Percentiles rank a stretch among this genome's conserved stretches.
Evolutionary conservation across 2,888 invertebrate species (phyloP).

Genomic region (Empis livida): DNA sequence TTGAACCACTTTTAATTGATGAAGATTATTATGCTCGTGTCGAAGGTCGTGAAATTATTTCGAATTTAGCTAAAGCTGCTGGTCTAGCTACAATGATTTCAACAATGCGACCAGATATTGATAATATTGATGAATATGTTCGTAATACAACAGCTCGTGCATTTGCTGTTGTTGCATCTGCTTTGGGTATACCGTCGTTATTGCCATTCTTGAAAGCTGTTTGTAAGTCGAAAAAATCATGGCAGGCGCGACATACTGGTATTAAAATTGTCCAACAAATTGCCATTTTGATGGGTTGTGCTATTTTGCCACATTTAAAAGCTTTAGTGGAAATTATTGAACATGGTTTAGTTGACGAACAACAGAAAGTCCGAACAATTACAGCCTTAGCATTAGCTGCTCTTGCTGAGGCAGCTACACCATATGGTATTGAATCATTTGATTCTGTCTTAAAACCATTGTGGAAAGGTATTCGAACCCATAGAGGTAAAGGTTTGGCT

Average conservation of each 20-base stretch:
- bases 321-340: constrained; percentile 98
- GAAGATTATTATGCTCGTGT: constrained; percentile 99
- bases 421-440: constrained; percentile 99
- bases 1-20: constrained; percentile 95
- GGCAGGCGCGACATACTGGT: constrained; percentile 97
- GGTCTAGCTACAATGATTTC: constrained; percentile 99
- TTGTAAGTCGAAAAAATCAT: constrained; percentile 97
- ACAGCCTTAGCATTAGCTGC: constrained; percentile 97
- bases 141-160: constrained; percentile 98
- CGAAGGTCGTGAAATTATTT: constrained; percentile 98
- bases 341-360: constrained; percentile 95
- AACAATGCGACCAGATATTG: constrained; percentile 99
- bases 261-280: constrained; percentile 99
- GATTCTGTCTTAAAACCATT: constrained; percentile 98
- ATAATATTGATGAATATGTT: constrained; percentile 98
- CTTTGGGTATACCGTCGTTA: constrained; percentile 90
- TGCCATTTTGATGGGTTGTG: constrained; percentile 99
- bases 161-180: constrained; percentile 99
- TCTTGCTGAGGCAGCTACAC: constrained; percentile 96
- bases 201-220: constrained; percentile 98
- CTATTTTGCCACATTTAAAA: constrained; percentile 95
- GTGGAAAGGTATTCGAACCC: constrained; percentile 96
- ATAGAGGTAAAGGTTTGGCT: constrained; percentile 84
- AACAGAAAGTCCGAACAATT: constrained; percentile 96
- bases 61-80: constrained; percentile 97